Conservation (phyloP, 2,888 invertebrate genomes). For the Thera obeliscata region DNA sequence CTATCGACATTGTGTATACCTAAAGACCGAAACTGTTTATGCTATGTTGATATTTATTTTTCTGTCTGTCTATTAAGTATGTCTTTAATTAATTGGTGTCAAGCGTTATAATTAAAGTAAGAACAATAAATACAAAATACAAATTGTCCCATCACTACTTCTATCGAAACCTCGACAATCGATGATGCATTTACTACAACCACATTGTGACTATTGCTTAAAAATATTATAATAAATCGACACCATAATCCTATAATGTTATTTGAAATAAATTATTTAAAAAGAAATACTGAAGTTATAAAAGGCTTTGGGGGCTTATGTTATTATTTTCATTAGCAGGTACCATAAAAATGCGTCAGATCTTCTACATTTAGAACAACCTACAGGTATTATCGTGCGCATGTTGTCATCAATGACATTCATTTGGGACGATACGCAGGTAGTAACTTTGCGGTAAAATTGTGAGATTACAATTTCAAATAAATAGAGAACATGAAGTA, state of each 20-base stretch:
- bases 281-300: slow-evolving; percentile 3
- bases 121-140: too few species aligned
- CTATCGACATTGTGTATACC: too few species aligned
- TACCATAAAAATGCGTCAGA: not conserved
- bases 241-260: slow-evolving; percentile 3
- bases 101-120: too few species aligned
- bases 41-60: too few species aligned
- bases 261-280: slow-evolving; percentile 16
- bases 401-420: slow-evolving; percentile 53
- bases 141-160: too few species aligned
- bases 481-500: slow-evolving; percentile 83
- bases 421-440: slow-evolving; percentile 44
- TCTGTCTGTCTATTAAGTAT: too few species aligned
- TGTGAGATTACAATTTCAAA: slow-evolving; percentile 79
- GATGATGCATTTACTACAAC: slow-evolving; percentile 20
- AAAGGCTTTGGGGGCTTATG: slow-evolving; percentile 6
- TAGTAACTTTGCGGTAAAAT: slow-evolving; percentile 36
- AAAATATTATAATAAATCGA: slow-evolving; percentile 10
- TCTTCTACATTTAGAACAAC: slow-evolving; percentile 42
- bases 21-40: too few species aligned
- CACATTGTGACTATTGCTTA: not conserved
- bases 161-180: not conserved
- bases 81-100: too few species aligned
- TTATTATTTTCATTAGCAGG: slow-evolving; percentile 20
- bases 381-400: slow-evolving; percentile 40